Conservation (phyloP, 2,797 vertebrate genomes). For the Stomatorhinus walkeri region DNA sequence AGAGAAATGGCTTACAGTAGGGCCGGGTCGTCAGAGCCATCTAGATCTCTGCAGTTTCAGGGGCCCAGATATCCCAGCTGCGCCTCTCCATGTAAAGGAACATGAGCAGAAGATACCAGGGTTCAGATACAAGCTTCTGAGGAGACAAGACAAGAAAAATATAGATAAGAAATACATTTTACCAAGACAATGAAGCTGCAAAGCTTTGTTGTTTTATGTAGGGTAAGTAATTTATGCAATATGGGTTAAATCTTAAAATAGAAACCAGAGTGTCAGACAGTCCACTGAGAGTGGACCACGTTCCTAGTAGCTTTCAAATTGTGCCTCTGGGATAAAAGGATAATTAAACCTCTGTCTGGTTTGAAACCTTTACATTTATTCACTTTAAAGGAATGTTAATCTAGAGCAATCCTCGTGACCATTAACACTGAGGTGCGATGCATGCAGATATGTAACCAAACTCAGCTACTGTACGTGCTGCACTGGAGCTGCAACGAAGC, state of each 20-base stretch:
- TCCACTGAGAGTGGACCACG: not conserved
- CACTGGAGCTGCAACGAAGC: not conserved
- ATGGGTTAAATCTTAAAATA: conserved; percentile 6
- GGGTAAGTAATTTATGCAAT: not conserved
- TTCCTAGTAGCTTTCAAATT: not conserved
- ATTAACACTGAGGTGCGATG: not conserved
- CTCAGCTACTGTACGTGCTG: not conserved
- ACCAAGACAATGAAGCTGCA: not conserved
- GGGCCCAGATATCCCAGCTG: not conserved
- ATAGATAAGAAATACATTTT: not conserved
- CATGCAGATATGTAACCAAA: not conserved
- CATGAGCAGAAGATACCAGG: not conserved
- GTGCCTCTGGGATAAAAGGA: not conserved
- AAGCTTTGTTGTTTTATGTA: not conserved
- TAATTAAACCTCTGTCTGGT: conserved; percentile 2
- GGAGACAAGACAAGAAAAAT: not conserved
- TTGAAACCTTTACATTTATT: not conserved
- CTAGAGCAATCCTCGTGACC: not conserved
- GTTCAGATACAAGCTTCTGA: not conserved
- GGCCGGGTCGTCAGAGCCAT: not conserved
- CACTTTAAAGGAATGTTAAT: not conserved
- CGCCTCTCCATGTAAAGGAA: not conserved
- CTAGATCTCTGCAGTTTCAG: not conserved
- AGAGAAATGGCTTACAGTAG: not conserved
- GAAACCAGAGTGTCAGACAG: not conserved